Evolutionary conservation across 2,888 invertebrate species (phyloP), one percentile per base, ranked within the genome.

Genomic region (Stratiomys singularior): DNA sequence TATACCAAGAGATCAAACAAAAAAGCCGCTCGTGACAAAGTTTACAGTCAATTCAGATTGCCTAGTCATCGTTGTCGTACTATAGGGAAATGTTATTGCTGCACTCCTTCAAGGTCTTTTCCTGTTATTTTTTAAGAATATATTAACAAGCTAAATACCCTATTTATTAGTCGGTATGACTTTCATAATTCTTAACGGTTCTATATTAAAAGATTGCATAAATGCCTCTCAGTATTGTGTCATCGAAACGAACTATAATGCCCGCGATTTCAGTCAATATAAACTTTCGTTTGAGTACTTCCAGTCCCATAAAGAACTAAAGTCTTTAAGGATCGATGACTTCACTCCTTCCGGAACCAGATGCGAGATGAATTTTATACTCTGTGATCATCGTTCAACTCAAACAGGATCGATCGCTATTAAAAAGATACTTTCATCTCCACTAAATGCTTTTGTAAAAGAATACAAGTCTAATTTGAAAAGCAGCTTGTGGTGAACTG

Each of bases 241-340:
- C 60, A 60, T 11, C 56, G 56, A 56, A 7, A 56, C 0, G 0
- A 1, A 9, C 37, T 37, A 37, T 37, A 37, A 37, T 5, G 3
- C 37, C 3, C 9, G 5, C 3, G 37, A 37, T 37, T 9, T 3
- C 37, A 37, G 9, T 37, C 37, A 37, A 5, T 5, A 9, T 37
- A 37, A 37, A 37, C 37, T 37, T 37, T 37, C 37, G 3, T 37
- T 37, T 9, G 9, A 37, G 37, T 37, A 9, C 5, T 37, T 37
- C 56, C 7, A 21, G 56, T 18, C n/a, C 56, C n/a, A 56, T n/a
- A 46, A 11, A 11, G 13, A 46, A 46, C 37, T 37, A 1, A 37
- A 28, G n/a, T 69, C 71, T 72, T 56, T 72, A 72, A 72, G 71
- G 71, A 72, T 56, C 56, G 52, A 72, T 72, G 71, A 72, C 52